Percentiles rank a stretch among this genome's conserved stretches.
Evolutionary conservation across 2,888 invertebrate species (phyloP).

Genomic region (Geotrupes spiniger): DNA sequence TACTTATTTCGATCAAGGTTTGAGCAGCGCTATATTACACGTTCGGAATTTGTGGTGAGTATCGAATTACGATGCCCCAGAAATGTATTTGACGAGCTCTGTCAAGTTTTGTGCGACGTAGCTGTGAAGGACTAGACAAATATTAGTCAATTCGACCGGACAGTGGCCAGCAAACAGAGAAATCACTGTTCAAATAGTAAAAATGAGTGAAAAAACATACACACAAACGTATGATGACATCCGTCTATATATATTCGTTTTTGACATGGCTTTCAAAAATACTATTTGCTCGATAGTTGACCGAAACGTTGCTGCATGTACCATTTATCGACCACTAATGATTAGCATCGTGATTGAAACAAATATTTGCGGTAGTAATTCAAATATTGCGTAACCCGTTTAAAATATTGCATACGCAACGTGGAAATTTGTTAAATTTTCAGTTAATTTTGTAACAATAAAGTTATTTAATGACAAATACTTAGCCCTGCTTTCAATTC

Average conservation of each 20-base stretch:
- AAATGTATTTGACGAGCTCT: constrained; percentile 1
- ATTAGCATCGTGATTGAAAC: too few species aligned
- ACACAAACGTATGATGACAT: constrained; percentile 12
- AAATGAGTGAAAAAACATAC: constrained; percentile 10
- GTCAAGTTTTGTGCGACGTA: constrained; percentile 12
- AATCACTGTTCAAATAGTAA: constrained; percentile 18
- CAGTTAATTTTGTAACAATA: too few species aligned
- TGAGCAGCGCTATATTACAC: constrained; percentile 7
- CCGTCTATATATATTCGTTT: not conserved
- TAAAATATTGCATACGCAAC: too few species aligned
- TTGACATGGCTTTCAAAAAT: not conserved
- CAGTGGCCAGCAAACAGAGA: constrained; percentile 26
- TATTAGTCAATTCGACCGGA: constrained; percentile 30
- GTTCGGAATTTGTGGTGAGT: constrained; percentile 17
- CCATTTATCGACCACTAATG: too few species aligned
- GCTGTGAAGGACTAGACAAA: constrained; percentile 29
- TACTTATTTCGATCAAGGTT: constrained; percentile 16
- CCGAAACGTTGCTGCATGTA: too few species aligned
- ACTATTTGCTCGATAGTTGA: too few species aligned
- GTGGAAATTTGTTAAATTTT: too few species aligned
- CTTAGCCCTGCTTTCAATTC: too few species aligned
- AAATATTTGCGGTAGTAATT: too few species aligned
- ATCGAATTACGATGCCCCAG: constrained; percentile 10
- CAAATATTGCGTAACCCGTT: too few species aligned
- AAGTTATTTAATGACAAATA: too few species aligned